Percentiles rank a stretch among this genome's conserved stretches.
phyloP scores from a whole-genome alignment of 2,797 vertebrate species.

The Halcyon leucocephala region DNA sequence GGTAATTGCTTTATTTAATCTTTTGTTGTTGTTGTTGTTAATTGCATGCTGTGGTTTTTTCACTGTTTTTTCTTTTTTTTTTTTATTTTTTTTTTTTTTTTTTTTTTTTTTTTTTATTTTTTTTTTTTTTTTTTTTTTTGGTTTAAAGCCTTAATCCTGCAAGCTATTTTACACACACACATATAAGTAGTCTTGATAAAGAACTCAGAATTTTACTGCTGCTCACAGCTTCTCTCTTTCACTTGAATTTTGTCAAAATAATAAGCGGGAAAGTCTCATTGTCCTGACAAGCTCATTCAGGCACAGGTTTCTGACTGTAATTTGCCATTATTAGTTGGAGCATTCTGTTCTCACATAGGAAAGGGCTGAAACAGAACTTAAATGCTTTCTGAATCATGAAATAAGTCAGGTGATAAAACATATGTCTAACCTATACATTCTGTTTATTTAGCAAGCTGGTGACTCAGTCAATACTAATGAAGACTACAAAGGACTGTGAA shows the following conservation, averaged over 20 bases:
- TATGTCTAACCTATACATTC: background rate
- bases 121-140: too few relatives aligned
- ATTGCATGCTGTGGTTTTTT: too few relatives aligned
- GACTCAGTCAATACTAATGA: background rate
- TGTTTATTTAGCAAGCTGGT: slow-evolving; percentile 22
- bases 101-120: too few relatives aligned
- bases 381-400: background rate
- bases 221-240: background rate
- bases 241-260: slow-evolving; percentile 34
- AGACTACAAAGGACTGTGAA: background rate
- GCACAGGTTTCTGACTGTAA: slow-evolving; percentile 14
- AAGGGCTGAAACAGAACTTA: background rate
- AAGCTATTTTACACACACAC: background rate
- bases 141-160: background rate
- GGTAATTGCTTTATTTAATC: too few relatives aligned
- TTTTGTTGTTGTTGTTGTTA: too few relatives aligned
- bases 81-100: background rate
- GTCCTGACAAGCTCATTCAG: slow-evolving; percentile 15
- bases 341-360: slow-evolving; percentile 2
- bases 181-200: background rate
- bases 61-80: too few relatives aligned
- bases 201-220: background rate
- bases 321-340: slow-evolving; percentile 38
- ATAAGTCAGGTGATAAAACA: slow-evolving; percentile 4
- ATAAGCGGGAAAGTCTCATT: background rate